A percentile compares a stretch with the other conserved stretches of the same genome.
These are phyloP conservation scores for Siderastrea radians DNA, from an alignment of 92 coral and sea anemone species.

Conservation along the genomic window DNA sequence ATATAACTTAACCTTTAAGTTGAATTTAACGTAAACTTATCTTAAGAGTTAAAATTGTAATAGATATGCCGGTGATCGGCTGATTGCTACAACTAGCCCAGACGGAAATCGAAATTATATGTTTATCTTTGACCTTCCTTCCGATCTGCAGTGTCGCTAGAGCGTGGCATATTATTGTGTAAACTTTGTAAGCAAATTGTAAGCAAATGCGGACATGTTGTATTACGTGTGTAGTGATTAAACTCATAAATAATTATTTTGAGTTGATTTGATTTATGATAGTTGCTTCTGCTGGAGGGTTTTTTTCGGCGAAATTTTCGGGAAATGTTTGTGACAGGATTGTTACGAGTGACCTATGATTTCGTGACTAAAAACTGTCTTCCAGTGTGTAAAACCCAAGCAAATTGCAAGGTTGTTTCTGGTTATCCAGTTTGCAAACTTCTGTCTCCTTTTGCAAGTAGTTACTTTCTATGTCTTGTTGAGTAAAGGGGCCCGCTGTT, in stretches of 20 bases:
- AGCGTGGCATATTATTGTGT: not conserved
- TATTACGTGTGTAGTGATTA: no score
- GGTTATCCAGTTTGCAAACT: not conserved
- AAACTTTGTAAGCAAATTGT: not conserved
- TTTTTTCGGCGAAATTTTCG: not conserved
- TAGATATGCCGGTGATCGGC: not conserved
- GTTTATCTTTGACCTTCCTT: not conserved
- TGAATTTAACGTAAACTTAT: not conserved
- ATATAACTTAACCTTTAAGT: no score
- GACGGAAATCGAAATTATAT: conserved; percentile 1
- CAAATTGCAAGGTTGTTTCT: not conserved
- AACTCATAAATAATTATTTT: no score
- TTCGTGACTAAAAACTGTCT: no score
- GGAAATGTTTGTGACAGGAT: not conserved
- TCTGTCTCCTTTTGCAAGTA: not conserved
- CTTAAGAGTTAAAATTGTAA: not conserved
- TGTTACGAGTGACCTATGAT: no score
- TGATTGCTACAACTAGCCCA: not conserved
- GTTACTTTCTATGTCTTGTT: not conserved
- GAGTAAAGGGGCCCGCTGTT: not conserved
- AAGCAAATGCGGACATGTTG: not conserved
- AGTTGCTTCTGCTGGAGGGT: no score
- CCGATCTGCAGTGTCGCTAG: conserved; percentile 1
- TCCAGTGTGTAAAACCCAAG: not conserved
- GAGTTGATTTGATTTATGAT: no score